Conservation (phyloP, 2,113 vertebrate genomes). For the Myanophis thanlyinensis region DNA sequence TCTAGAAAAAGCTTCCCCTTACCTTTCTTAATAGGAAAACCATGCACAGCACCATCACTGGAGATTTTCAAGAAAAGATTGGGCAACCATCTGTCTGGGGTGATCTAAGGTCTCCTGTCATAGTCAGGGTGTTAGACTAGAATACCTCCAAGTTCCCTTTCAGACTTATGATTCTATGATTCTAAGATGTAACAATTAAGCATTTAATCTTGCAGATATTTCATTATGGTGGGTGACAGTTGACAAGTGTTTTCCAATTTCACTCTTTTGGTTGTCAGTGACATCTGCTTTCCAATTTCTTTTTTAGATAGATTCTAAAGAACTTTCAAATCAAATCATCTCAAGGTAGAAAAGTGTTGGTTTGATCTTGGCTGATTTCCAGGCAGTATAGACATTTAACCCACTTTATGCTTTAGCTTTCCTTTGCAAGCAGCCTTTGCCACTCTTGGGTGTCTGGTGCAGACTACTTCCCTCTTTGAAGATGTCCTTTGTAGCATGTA, state of each 20-base stretch:
- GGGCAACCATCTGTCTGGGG: too few relatives aligned
- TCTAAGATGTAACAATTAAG: neutral
- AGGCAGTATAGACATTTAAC: neutral
- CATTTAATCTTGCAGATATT: neutral
- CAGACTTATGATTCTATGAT: too few relatives aligned
- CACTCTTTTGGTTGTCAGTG: neutral
- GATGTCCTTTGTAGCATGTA: neutral
- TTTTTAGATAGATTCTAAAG: neutral
- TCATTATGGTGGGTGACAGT: neutral
- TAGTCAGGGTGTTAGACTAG: too few relatives aligned
- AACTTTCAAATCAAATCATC: neutral
- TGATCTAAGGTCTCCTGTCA: too few relatives aligned
- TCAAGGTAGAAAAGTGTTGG: neutral
- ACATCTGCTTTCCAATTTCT: neutral
- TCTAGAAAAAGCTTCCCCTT: neutral
- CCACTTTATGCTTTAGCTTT: neutral
- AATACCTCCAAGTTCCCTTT: too few relatives aligned
- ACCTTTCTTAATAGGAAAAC: neutral
- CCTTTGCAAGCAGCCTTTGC: neutral
- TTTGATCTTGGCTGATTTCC: neutral
- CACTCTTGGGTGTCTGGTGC: neutral
- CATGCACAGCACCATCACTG: neutral
- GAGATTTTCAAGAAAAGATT: too few relatives aligned
- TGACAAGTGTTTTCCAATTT: neutral
- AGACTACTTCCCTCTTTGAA: neutral